Base-by-base conservation (phyloP, 2,797 vertebrate species). In the Dryobates pubescens region DNA sequence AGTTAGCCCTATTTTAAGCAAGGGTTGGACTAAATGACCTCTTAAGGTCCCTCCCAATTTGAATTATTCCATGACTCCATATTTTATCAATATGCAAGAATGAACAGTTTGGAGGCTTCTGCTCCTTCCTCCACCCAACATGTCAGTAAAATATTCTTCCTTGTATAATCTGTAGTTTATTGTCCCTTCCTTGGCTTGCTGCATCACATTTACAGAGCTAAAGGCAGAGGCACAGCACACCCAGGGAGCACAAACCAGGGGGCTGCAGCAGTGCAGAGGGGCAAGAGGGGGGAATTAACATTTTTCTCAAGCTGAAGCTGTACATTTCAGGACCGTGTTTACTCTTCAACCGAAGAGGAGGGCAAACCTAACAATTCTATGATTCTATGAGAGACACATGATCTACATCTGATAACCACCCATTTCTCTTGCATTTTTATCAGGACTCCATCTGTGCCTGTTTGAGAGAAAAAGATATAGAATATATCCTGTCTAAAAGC, bases 201-300 rank as follows among this genome's bases (percentile, higher is more conserved):
- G 56, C n/a, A 82, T 49, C 54, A 77, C 19, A 69, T 47, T 56
- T 56, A 67, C 11, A 70, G 62, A 77, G 47, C 24, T 36, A 63
- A 77, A 80, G 23, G 16, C 67, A 16, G 23, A 67, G n/a, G 27
- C 17, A 49, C 1, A 13, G n/a, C 26, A 43, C 19, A 17, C 13
- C n/a, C 22, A 74, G 20, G 34, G 23, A 43, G 17, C 49, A 78
- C 29, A 75, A 78, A 72, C 0, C 45, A 68, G 45, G 16, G 27
- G 65, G 36, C 51, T 90, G 26, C n/a, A 76, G 51, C 34, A 27
- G 5, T 19, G 23, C 27, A 92, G 36, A 83, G n/a, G 17, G 24
- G 10, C 1, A 2, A 69, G 22, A 34, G 1, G 5, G 3, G 2
- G 24, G 0, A 56, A 76, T 56, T 59, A 6, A 56, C 4, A 9